Percentiles rank a stretch among this genome's conserved stretches.
Conservation (phyloP, 2,797 vertebrate genomes). For the Lophius americanus region DNA sequence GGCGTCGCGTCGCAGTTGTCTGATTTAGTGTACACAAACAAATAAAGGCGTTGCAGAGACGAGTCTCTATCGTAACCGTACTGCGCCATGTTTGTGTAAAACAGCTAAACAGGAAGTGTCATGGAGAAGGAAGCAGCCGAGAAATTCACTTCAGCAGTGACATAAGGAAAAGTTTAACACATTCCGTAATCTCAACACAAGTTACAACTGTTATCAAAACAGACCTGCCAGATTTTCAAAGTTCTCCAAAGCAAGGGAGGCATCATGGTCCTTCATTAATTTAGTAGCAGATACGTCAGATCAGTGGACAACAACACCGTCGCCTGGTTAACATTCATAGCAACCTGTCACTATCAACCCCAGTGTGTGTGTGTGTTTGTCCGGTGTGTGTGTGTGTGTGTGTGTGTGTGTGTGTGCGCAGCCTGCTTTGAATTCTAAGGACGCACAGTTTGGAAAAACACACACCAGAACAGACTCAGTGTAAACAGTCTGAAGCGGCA, state of each 20-base stretch:
- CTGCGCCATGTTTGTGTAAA: too few species aligned
- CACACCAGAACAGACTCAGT: conserved; percentile 17
- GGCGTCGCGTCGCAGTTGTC: too few species aligned
- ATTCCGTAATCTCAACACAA: too few species aligned
- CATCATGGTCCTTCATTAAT: conserved; percentile 56
- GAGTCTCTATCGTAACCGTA: too few species aligned
- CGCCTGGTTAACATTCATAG: conserved; percentile 70
- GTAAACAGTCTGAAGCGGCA: conserved; percentile 33
- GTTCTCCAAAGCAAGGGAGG: not conserved
- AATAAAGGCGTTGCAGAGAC: too few species aligned
- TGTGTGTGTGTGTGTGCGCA: conserved; percentile 11
- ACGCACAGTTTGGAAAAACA: not conserved
- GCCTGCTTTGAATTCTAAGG: not conserved
- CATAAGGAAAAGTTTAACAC: too few species aligned
- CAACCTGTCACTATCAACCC: conserved; percentile 58
- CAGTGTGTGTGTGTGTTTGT: conserved; percentile 15
- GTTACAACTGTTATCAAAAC: too few species aligned
- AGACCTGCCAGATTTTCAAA: too few species aligned
- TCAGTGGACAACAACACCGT: conserved; percentile 59
- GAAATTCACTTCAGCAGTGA: too few species aligned
- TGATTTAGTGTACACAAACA: too few species aligned
- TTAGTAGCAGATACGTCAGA: conserved; percentile 31
- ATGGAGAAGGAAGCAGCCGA: too few species aligned
- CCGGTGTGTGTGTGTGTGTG: conserved; percentile 4
- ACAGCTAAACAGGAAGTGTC: too few species aligned